These are phyloP conservation scores for Shargacucullia verbasci DNA, from an alignment of 2,888 invertebrate species.

Conservation along the genomic window DNA sequence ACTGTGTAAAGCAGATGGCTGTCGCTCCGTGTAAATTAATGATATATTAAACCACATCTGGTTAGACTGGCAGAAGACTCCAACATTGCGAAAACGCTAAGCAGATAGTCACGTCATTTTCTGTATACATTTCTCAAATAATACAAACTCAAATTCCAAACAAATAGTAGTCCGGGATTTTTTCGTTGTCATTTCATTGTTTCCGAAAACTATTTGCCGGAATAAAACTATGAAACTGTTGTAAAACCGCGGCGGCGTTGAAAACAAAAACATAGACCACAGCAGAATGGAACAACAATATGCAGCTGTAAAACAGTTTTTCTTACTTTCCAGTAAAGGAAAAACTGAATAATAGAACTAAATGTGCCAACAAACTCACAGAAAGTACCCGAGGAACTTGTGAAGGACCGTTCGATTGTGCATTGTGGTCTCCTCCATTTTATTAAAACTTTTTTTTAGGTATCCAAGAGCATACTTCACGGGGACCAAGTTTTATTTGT, in stretches of 20 bases:
- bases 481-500: constrained; percentile 52
- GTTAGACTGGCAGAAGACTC: no score
- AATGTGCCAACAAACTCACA: constrained; percentile 38
- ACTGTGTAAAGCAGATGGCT: no score
- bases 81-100: no score
- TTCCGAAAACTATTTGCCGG: constrained; percentile 18
- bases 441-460: constrained; percentile 56
- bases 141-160: not conserved
- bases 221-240: constrained; percentile 29
- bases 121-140: no score
- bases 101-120: no score
- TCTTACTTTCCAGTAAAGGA: constrained; percentile 16
- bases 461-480: constrained; percentile 55
- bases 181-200: constrained; percentile 11
- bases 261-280: constrained; percentile 4
- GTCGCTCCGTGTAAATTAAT: no score
- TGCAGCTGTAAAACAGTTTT: constrained; percentile 20
- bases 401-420: constrained; percentile 47
- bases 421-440: constrained; percentile 47
- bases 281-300: constrained; percentile 14
- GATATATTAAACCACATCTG: no score
- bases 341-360: constrained; percentile 41
- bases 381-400: constrained; percentile 27
- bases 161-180: not conserved
- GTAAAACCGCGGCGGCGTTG: constrained; percentile 7